Percentiles rank a stretch among this genome's conserved stretches.
Evolutionary conservation across 2,888 invertebrate species (phyloP).

Genomic region (Megaustenia siamemsis): DNA sequence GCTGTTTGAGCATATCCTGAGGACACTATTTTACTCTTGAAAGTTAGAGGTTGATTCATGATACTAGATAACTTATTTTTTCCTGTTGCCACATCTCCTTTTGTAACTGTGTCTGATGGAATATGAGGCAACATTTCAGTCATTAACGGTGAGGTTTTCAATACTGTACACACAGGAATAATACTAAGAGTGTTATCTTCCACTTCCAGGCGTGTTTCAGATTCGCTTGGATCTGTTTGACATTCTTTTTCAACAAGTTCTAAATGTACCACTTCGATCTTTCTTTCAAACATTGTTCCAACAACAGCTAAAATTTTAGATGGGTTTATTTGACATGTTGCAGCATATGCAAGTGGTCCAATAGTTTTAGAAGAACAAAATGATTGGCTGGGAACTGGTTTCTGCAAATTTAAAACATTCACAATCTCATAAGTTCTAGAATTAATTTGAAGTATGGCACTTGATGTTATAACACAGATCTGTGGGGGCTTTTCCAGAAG

Average conservation of each 20-base stretch:
- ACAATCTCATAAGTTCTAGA: conserved; percentile 70
- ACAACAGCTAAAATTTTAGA: conserved; percentile 40
- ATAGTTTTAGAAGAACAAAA: conserved; percentile 42
- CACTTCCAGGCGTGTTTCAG: background rate
- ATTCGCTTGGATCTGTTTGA: background rate
- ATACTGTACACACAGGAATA: conserved; percentile 62
- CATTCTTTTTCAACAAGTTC: background rate
- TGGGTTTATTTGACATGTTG: conserved; percentile 20
- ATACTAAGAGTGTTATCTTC: conserved; percentile 42
- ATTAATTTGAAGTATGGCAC: conserved; percentile 70
- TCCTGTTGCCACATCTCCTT: conserved; percentile 57
- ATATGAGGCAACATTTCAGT: conserved; percentile 70
- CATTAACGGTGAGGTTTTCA: conserved; percentile 71
- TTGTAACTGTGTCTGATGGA: conserved; percentile 56
- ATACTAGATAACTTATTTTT: conserved; percentile 58
- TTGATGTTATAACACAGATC: conserved; percentile 71
- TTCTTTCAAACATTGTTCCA: conserved; percentile 56
- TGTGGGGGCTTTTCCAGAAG: conserved; percentile 65
- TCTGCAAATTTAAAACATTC: conserved; percentile 65
- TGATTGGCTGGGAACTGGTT: conserved; percentile 29
- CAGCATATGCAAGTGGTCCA: conserved; percentile 45
- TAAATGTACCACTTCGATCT: conserved; percentile 54
- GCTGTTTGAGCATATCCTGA: conserved; percentile 76
- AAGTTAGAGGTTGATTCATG: conserved; percentile 74
- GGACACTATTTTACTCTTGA: conserved; percentile 75